Conservation (phyloP, 2,888 invertebrate species). For the Euproctis similis region DNA sequence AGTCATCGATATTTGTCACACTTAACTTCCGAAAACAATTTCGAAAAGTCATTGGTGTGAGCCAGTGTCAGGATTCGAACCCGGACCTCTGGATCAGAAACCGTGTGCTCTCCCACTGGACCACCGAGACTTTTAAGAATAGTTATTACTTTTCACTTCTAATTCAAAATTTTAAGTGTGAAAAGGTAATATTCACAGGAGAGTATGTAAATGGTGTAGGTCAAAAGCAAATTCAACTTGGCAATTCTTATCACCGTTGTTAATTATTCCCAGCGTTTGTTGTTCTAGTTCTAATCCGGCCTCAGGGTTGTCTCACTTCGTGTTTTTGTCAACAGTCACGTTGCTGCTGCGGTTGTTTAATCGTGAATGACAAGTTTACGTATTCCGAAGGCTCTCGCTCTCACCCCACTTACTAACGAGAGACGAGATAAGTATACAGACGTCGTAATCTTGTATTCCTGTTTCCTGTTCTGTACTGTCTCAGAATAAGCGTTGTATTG, state of each 20-base stretch:
- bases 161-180: no score
- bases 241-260: slow-evolving; percentile 19
- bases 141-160: no score
- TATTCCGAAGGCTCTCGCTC: slow-evolving; percentile 68
- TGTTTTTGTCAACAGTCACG: slow-evolving; percentile 64
- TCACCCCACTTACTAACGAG: slow-evolving; percentile 64
- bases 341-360: slow-evolving; percentile 57
- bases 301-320: slow-evolving; percentile 35
- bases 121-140: no score
- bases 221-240: no score
- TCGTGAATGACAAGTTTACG: slow-evolving; percentile 69
- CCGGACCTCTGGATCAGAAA: no score
- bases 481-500: slow-evolving; percentile 55
- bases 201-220: no score
- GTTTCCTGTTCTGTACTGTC: slow-evolving; percentile 56
- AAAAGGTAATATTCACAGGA: no score
- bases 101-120: no score
- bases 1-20: no score
- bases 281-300: slow-evolving; percentile 30
- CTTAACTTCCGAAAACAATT: no score
- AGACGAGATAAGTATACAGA: slow-evolving; percentile 71
- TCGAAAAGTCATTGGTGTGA: no score
- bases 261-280: slow-evolving; percentile 24
- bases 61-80: no score
- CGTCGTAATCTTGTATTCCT: slow-evolving; percentile 64